Evolutionary conservation across 2,797 vertebrate species (phyloP), one percentile per base, ranked within the genome.

Genomic region (Thunnus albacares): DNA sequence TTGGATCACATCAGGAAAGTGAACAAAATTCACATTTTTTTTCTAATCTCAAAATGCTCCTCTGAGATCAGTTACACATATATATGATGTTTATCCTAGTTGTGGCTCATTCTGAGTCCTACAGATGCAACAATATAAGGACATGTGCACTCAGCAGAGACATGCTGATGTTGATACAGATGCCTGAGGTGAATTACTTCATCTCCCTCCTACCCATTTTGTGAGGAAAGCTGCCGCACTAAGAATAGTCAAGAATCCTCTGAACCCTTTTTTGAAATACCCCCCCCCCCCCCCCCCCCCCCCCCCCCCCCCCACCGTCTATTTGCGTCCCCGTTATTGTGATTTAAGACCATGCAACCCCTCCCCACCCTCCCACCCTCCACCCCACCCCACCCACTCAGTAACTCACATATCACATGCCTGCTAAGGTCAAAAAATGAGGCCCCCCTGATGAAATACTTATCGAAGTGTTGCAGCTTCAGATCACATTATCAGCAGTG

Each of bases 161-260:
- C 59, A 30, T 14, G 56, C 71, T 72, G 75, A 62, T 86, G 79
- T 62, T 80, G 68, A 56, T 68, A 24, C 72, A 72, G 68, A 80
- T 69, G 81, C 80, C 80, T 2, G 73, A 81, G 80, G 73, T 85
- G 83, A 75, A 76, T 82, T 52, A 63, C 69, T 81, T 73, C 71
- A 75, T 71, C 62, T 20, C 2, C 60, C 73, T 82, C 73, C 75
- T 41, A 13, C 30, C 38, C 56, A 65, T 77, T 81, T 71, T 78
- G 71, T 15, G 59, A 61, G 51, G 12, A 28, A 57, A 80, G 68
- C 81, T 28, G 79, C 63, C 0, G 62, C 63, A 43, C 85, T 75
- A 87, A 85, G 83, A 90, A 91, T 87, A 91, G 79, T 75, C 59
- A 67, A 82, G 84, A 87, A 78, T 86, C 82, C 69, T 43, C 63